Base-by-base conservation (phyloP, 1,140 invertebrate genomes). In the Goniozus legneri region DNA sequence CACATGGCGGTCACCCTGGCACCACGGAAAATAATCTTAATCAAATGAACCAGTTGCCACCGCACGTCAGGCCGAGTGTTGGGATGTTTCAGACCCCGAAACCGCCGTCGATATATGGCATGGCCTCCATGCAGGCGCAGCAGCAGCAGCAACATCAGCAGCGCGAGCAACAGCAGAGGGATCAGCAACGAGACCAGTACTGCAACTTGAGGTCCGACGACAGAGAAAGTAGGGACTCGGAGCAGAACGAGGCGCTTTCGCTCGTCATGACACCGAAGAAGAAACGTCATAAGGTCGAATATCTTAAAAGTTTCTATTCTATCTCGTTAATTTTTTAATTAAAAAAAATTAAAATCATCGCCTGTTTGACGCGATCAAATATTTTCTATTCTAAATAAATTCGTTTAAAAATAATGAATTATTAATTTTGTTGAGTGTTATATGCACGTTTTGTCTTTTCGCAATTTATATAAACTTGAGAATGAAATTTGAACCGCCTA, bases 191-290 rank as follows among this genome's bases (percentile, higher is more conserved):
- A 20, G 85, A 87, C 60, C 83, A 84, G 35, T 88, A 86, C 57
- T 86, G 83, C 68, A 79, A 69, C 51, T 56, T 67, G 69, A 77
- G 65, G 61, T 66, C 56, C 49, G 74, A 76, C 27, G 81, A 84
- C 27, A 79, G 85, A 41, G 84, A 86, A 56, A 82, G 67, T 44
- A 71, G 73, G 50, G 77, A 84, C 50, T 84, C 87, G 2, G 92
- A 95, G 71, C 93, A 97, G 72, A 95, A 93, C 65, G 94, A 97
- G 73, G 89, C 94, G 1, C 82, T 97, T 8, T 92, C 92, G 60
- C 81, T 97, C 52, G 92, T 97, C 18, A 92, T 97, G 49, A 88
- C 89, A 18, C 91, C 92, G 0, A 96, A 96, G 76, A 95, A 94
- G 78, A 97, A 96, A 78, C 81, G 94, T 14, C 94, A 97, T 69